Conservation (phyloP, 2,113 vertebrate species). For the Atherinomorus stipes region DNA sequence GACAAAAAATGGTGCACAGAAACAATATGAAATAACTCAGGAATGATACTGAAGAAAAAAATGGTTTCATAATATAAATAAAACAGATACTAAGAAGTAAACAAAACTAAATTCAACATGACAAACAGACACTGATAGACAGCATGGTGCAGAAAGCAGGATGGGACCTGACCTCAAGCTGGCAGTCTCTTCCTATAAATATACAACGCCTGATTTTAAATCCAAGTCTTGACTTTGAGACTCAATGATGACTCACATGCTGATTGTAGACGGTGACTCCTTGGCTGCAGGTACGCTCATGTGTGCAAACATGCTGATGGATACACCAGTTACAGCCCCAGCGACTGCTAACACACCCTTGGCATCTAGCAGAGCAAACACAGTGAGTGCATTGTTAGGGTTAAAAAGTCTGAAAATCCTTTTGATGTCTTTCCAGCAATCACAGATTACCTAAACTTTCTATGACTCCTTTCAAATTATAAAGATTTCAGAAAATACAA, state of each 20-base stretch:
- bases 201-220: no score
- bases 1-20: slow-evolving; percentile 35
- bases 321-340: slow-evolving; percentile 98
- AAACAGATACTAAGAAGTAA: slow-evolving; percentile 15
- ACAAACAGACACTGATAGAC: slow-evolving; percentile 1
- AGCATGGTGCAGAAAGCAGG: neutral
- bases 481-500: no score
- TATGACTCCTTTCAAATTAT: no score
- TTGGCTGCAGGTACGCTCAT: slow-evolving; percentile 86
- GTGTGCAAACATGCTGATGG: slow-evolving; percentile 93
- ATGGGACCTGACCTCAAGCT: neutral
- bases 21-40: slow-evolving; percentile 40
- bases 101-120: slow-evolving; percentile 18
- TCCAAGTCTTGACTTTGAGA: neutral
- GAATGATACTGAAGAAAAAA: slow-evolving; percentile 17
- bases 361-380: slow-evolving; percentile 84
- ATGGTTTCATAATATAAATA: slow-evolving; percentile 6
- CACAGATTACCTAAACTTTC: no score
- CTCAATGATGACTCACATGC: slow-evolving; percentile 81
- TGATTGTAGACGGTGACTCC: slow-evolving; percentile 90
- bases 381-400: neutral
- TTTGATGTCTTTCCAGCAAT: no score
- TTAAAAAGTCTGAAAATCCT: no score
- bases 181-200: neutral
- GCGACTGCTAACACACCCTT: slow-evolving; percentile 91